Evolutionary conservation across 2,113 vertebrate genomes (phyloP), one percentile per base, ranked within the genome.

Genomic region (Rhinopomastus cyanomelas): DNA sequence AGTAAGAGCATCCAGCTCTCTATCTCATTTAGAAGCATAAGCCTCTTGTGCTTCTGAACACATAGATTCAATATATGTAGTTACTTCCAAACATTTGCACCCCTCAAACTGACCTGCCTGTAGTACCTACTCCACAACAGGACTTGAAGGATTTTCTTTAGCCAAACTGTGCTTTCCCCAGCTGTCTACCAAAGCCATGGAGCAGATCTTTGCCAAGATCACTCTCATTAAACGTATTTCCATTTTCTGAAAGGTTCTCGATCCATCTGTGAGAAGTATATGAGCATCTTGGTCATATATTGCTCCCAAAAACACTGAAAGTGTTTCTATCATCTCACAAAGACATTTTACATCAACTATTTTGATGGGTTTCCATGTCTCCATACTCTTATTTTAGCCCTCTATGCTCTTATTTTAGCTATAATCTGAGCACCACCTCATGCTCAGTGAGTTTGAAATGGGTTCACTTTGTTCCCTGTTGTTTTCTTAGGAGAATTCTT

Each of bases 171-270:
- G 39, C 15, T 81, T 88, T 90, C 68, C 74, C 21, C 13, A 69
- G 46, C 5, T 68, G 19, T 16, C 32, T 65, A 34, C 30, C n/a
- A 87, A 48, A 30, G 16, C 5, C 8, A 16, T 34, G 14, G 29
- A 87, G 22, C 14, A 82, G 82, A 48, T 46, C 4, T 23, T 85
- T 52, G 4, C 27, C 87, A 62, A 57, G 30, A 52, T 78, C 12
- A 7, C 5, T 39, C 39, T 61, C 3, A 3, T 44, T 11, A 46
- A 68, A 46, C 2, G 9, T 27, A 60, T 5, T 80, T 0, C 1
- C 16, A 3, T 75, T 64, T 84, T 88, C 51, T 32, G 12, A 61
- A 65, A 84, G 3, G 15, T 30, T 81, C 55, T 88, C 39, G 21
- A 12, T 53, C 32, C 11, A 12, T 39, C 29, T 59, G 20, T 55